Percentiles rank a stretch among this genome's conserved stretches.
phyloP scores from a whole-genome alignment of 2,797 vertebrate species.

The Threskiornis aethiopicus region DNA sequence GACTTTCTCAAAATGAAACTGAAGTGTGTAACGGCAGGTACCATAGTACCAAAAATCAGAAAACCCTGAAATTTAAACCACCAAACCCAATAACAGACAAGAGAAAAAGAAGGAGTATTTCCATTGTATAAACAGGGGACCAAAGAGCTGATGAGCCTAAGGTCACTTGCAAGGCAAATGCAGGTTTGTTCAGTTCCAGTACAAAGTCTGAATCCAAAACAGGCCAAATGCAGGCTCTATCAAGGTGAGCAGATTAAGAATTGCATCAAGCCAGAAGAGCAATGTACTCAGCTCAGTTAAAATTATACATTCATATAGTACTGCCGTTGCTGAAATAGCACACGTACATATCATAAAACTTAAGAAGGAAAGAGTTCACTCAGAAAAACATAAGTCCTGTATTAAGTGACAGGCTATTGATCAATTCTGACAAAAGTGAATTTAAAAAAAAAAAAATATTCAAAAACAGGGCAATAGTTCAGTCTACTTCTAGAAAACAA shows the following conservation, averaged over 20 bases:
- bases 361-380: not conserved
- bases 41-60: not conserved
- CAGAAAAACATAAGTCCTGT: accelerated
- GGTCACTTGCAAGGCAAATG: not conserved
- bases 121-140: not conserved
- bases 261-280: not conserved
- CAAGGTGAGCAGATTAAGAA: not conserved
- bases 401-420: accelerated
- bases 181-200: not conserved
- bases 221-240: not conserved
- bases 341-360: not conserved
- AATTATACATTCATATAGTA: not conserved
- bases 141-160: not conserved
- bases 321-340: not conserved
- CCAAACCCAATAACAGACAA: accelerated
- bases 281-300: not conserved
- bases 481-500: not conserved
- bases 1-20: not conserved
- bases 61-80: not conserved
- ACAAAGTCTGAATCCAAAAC: not conserved
- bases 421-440: not conserved
- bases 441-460: not conserved
- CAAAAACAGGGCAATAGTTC: not conserved
- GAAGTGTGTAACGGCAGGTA: not conserved
- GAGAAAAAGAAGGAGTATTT: not conserved